Evolutionary conservation across 2,888 invertebrate genomes (phyloP).

Genomic region (Leptinotarsa rubiginosa): DNA sequence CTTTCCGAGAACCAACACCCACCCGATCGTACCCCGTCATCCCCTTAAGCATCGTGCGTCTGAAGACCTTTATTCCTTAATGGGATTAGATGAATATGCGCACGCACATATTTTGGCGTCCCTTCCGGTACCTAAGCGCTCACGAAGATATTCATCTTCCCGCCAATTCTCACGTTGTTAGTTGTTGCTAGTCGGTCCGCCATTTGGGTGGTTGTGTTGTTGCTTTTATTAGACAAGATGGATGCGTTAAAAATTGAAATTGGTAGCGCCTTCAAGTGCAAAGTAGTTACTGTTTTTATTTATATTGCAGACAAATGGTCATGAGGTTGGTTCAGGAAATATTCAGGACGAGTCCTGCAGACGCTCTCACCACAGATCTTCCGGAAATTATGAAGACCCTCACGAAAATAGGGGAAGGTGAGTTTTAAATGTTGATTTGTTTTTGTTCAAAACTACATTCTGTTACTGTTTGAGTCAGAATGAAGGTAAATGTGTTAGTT

Average conservation of each 20-base stretch:
- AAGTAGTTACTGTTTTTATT: constrained; percentile 37
- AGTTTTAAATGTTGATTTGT: constrained; percentile 47
- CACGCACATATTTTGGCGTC: constrained; percentile 14
- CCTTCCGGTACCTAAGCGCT: constrained; percentile 11
- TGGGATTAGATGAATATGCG: constrained; percentile 1
- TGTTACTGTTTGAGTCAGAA: too few species aligned
- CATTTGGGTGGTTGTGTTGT: background rate
- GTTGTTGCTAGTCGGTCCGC: background rate
- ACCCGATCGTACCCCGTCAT: background rate
- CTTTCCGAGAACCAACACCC: background rate
- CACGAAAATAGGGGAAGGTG: constrained; percentile 67
- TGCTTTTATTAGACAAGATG: background rate
- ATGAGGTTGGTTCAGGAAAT: constrained; percentile 71
- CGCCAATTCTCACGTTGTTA: constrained; percentile 18
- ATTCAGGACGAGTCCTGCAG: constrained; percentile 66
- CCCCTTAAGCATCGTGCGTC: background rate
- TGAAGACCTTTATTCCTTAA: background rate
- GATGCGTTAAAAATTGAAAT: background rate
- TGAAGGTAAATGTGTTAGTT: too few species aligned
- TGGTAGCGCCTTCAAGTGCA: background rate
- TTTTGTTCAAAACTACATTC: too few species aligned
- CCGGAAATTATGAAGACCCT: constrained; percentile 68
- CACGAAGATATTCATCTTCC: constrained; percentile 3
- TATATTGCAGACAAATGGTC: constrained; percentile 71
- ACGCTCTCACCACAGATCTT: constrained; percentile 63